Conservation (phyloP, 2,113 vertebrate species). For the Stigmatopora nigra region DNA sequence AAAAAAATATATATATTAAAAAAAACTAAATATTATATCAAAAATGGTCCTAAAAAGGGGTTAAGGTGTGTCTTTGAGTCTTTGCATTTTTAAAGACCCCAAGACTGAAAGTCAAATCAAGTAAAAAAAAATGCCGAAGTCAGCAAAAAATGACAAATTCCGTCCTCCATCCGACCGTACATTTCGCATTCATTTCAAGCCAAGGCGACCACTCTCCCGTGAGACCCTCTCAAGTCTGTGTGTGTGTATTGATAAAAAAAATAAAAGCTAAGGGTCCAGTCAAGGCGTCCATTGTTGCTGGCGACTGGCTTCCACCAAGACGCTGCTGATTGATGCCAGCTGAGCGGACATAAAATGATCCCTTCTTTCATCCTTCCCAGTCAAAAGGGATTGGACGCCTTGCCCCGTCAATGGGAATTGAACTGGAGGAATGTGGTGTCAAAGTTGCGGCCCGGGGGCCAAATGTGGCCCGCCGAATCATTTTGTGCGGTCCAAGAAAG, state of each 20-base stretch:
- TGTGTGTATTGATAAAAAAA: slow-evolving; percentile 70
- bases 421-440: too few species aligned
- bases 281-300: slow-evolving; percentile 72
- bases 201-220: slow-evolving; percentile 19
- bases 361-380: too few species aligned
- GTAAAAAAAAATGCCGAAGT: slow-evolving; percentile 4
- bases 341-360: slow-evolving; percentile 65
- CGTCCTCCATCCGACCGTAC: background rate
- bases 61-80: too few species aligned
- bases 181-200: slow-evolving; percentile 17
- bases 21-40: too few species aligned
- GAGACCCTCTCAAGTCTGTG: slow-evolving; percentile 17
- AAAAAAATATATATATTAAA: too few species aligned
- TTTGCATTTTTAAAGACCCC: background rate
- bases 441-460: too few species aligned
- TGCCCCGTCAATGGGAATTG: too few species aligned
- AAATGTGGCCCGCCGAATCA: too few species aligned
- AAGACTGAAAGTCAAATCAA: background rate
- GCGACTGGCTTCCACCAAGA: slow-evolving; percentile 46
- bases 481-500: too few species aligned
- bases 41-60: too few species aligned
- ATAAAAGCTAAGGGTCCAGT: slow-evolving; percentile 62
- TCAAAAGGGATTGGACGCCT: too few species aligned
- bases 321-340: slow-evolving; percentile 77
- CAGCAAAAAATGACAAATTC: background rate